Base-by-base conservation (phyloP, 1,140 invertebrate species). In the Proctacanthus coquilletti region DNA sequence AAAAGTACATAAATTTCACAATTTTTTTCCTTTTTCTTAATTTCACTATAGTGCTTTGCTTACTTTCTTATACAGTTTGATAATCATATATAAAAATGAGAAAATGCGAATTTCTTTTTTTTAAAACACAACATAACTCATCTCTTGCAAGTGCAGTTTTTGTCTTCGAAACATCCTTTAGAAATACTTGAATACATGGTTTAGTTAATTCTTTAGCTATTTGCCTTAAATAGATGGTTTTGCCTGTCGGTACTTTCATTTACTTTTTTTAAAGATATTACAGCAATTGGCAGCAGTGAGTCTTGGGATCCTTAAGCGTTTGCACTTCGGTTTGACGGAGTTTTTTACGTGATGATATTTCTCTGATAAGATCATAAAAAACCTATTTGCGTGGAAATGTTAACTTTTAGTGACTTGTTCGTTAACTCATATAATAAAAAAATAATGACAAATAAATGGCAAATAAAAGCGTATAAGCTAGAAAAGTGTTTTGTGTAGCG, bases 301-400 rank as follows among this genome's bases (percentile, higher is more conserved):
- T 51, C 46, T 53, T 52, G 43, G 56, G 44, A 48, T 60, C 56
- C 45, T 49, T 47, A 46, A 52, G 53, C 56, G 53, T 49, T 53
- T 50, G 53, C 37, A 53, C 52, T 46, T 56, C 56, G 41, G 49
- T 57, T 48, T 55, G 56, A 51, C 56, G 56, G 45, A 55, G 54
- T 45, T 60, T 60, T 49, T 60, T 60, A 45, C 56, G 56, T 45
- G 56, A 52, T 53, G 56, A 60, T 45, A 60, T 59, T 54, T 60
- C 56, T 51, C 53, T 59, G 56, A 60, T 60, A 44, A 60, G 52
- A 60, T 60, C 56, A 47, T 56, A 59, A 55, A 60, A 60, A 48
- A 60, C 52, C 56, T 60, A 39, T n/a, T n/a, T n/a, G n/a, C n/a
- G n/a, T n/a, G n/a, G n/a, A n/a, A n/a, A n/a, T n/a, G n/a, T n/a